Evolutionary conservation across 2,797 vertebrate species (phyloP).

Genomic region (Acanthurus tractus): DNA sequence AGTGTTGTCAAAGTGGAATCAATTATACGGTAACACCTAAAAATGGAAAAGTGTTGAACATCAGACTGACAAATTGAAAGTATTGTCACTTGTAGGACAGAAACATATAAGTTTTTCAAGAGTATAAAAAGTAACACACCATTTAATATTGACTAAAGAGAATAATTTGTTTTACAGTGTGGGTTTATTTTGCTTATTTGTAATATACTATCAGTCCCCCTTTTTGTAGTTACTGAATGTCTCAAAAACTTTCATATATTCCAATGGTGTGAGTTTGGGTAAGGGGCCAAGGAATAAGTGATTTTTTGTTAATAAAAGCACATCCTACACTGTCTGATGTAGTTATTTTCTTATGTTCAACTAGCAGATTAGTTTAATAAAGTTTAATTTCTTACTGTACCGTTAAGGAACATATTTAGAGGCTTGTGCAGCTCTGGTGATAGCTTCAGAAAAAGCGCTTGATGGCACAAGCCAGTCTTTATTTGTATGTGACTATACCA

Average conservation of each 20-base stretch:
- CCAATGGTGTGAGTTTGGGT: neutral
- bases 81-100: neutral
- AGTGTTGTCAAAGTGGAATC: slow-evolving; percentile 17
- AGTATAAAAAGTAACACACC: neutral
- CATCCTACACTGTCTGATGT: neutral
- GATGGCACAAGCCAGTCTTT: neutral
- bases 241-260: neutral
- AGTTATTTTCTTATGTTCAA: neutral
- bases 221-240: neutral
- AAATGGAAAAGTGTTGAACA: slow-evolving; percentile 26
- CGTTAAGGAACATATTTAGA: neutral
- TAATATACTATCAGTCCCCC: neutral
- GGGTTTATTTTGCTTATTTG: too few relatives aligned
- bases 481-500: slow-evolving; percentile 21
- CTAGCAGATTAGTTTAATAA: too few relatives aligned
- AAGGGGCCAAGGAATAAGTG: neutral
- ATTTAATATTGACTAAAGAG: neutral
- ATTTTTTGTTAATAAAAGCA: neutral
- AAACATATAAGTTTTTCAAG: neutral
- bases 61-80: neutral
- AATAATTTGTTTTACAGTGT: neutral
- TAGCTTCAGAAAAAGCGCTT: slow-evolving; percentile 1
- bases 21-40: slow-evolving; percentile 18
- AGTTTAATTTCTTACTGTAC: too few relatives aligned
- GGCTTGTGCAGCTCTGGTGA: neutral